phyloP scores from a whole-genome alignment of 92 coral and sea anemone genomes.

The Palythoa grandis region DNA sequence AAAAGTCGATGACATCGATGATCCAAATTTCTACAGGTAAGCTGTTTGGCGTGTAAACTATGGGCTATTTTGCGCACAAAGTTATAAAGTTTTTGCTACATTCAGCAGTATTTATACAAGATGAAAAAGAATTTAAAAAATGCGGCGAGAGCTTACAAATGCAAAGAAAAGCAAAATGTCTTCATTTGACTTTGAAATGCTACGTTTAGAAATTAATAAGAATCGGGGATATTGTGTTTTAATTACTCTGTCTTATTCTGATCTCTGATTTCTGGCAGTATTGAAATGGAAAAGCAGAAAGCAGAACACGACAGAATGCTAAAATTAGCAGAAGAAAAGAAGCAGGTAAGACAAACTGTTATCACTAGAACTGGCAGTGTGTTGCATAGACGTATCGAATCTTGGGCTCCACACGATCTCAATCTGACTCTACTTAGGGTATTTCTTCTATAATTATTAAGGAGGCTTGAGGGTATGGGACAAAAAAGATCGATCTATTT shows the following conservation, averaged over 20 bases:
- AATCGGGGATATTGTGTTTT: no score
- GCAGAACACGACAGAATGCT: conserved; percentile 98
- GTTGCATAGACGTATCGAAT: not conserved
- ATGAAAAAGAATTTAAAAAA: no score
- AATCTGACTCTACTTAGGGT: no score
- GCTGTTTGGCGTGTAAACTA: not conserved
- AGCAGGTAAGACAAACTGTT: conserved; percentile 64
- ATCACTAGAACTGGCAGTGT: not conserved
- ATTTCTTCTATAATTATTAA: no score
- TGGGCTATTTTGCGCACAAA: not conserved
- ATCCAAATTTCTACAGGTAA: conserved; percentile 93
- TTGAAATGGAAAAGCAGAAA: conserved; percentile 96
- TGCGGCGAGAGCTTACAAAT: no score
- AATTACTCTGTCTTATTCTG: not conserved
- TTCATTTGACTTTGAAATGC: not conserved
- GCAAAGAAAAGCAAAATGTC: no score
- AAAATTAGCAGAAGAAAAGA: conserved; percentile 97
- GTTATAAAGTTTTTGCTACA: no score
- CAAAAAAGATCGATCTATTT: no score
- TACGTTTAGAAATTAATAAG: not conserved
- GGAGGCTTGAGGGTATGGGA: not conserved
- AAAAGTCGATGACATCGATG: conserved; percentile 95
- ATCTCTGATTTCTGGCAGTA: conserved; percentile 57
- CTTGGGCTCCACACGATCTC: no score
- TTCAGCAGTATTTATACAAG: no score